A percentile compares a stretch with the other conserved stretches of the same genome.
Evolutionary conservation across 2,797 vertebrate genomes (phyloP).

Genomic region (Liparis tanakae): DNA sequence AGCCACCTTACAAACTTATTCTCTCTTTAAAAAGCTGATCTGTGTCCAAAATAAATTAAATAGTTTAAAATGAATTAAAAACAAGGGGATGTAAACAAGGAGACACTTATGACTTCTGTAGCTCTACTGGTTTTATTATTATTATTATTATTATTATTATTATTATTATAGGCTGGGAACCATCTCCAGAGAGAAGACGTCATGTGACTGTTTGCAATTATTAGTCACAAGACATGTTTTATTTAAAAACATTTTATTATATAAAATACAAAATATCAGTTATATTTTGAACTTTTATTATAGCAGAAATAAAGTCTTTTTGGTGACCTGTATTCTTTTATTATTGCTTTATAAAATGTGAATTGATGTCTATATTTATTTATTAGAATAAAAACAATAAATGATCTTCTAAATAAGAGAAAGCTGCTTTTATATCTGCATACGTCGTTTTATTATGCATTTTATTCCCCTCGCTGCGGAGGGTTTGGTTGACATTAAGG

Average conservation of each 20-base stretch:
- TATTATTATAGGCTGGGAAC: conserved; percentile 8
- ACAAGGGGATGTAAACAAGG: conserved; percentile 4
- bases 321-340: background rate
- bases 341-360: background rate
- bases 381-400: background rate
- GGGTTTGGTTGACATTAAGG: too few species aligned
- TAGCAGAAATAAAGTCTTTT: background rate
- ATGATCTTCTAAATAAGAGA: background rate
- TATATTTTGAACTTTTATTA: background rate
- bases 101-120: conserved; percentile 6
- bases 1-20: background rate
- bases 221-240: background rate
- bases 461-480: background rate
- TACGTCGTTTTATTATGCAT: background rate
- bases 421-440: background rate
- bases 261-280: background rate
- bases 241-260: background rate
- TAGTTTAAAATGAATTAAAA: background rate
- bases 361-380: background rate
- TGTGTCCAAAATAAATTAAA: background rate
- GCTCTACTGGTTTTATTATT: conserved; percentile 1
- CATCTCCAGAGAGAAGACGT: conserved; percentile 22
- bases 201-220: background rate
- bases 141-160: too few species aligned
- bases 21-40: background rate